These are phyloP conservation scores for Altica lythri DNA, from an alignment of 2,888 invertebrate genomes.

Conservation along the genomic window DNA sequence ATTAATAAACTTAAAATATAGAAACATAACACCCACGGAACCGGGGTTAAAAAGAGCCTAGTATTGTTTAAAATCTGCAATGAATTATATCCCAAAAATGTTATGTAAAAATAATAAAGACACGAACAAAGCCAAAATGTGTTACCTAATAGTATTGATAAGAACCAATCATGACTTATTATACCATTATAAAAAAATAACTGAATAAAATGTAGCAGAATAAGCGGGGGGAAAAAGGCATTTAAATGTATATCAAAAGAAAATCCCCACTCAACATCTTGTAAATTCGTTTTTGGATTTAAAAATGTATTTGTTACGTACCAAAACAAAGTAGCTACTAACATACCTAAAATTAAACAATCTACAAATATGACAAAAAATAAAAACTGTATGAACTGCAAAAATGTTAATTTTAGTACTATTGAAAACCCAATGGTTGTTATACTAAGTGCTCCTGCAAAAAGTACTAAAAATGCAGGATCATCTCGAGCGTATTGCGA, in stretches of 20 bases:
- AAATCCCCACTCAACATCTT: conserved; percentile 97
- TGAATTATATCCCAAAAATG: conserved; percentile 93
- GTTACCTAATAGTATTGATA: conserved; percentile 69
- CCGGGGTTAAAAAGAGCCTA: conserved; percentile 78
- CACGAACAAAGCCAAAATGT: conserved; percentile 88
- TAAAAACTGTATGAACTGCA: conserved; percentile 79
- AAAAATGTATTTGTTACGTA: conserved; percentile 76
- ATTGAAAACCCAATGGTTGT: conserved; percentile 90
- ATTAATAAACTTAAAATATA: conserved; percentile 77
- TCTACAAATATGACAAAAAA: conserved; percentile 93
- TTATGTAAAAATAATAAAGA: conserved; percentile 92
- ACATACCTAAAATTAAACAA: conserved; percentile 67
- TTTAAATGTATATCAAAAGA: conserved; percentile 98
- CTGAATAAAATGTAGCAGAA: conserved; percentile 91
- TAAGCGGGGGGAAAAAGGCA: conserved; percentile 96
- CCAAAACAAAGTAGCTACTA: conserved; percentile 43
- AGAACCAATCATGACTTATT: conserved; percentile 45
- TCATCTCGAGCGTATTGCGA: conserved; percentile 99
- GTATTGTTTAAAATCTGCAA: conserved; percentile 85
- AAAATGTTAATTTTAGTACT: conserved; percentile 71
- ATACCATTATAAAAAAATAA: conserved; percentile 84
- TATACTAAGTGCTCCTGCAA: conserved; percentile 81
- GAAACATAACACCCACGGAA: conserved; percentile 74
- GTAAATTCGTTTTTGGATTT: conserved; percentile 67
- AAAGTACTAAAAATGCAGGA: conserved; percentile 94